These are phyloP conservation scores for Varecia variegata DNA, from an alignment of 2,797 vertebrate species.

Conservation along the genomic window DNA sequence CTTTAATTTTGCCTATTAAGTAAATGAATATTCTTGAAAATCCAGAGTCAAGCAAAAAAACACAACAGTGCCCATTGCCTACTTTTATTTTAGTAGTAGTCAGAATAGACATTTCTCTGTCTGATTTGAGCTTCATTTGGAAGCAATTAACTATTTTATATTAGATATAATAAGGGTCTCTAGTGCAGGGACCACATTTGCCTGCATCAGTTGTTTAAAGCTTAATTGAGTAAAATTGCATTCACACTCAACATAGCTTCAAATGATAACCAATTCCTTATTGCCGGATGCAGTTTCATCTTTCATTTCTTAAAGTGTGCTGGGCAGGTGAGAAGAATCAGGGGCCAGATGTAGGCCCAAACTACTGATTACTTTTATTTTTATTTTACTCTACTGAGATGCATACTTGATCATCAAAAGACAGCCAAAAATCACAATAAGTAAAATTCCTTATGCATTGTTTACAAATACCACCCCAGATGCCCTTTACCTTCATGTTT, in stretches of 20 bases:
- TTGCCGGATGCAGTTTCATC: background rate
- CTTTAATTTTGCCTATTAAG: slow-evolving; percentile 70
- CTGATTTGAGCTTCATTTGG: slow-evolving; percentile 66
- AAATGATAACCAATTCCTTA: slow-evolving; percentile 10
- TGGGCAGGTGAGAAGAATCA: slow-evolving; percentile 16
- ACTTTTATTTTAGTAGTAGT: slow-evolving; percentile 42
- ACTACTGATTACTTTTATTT: slow-evolving; percentile 17
- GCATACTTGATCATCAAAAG: background rate
- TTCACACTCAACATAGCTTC: slow-evolving; percentile 2
- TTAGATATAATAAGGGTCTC: slow-evolving; percentile 67
- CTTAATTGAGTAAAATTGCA: slow-evolving; percentile 64
- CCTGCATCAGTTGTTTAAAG: slow-evolving; percentile 52
- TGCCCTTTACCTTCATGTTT: background rate
- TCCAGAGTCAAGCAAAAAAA: slow-evolving; percentile 62
- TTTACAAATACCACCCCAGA: background rate
- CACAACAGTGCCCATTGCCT: background rate
- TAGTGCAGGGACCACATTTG: slow-evolving; percentile 27
- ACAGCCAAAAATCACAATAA: background rate
- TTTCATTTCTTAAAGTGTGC: slow-evolving; percentile 7
- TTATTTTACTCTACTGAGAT: background rate
- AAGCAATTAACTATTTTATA: slow-evolving; percentile 68
- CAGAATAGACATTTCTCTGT: slow-evolving; percentile 40
- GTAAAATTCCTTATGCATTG: background rate
- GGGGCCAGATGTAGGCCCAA: background rate
- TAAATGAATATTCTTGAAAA: slow-evolving; percentile 71